Conservation (phyloP, 2,797 vertebrate genomes). For the Diceros bicornis region DNA sequence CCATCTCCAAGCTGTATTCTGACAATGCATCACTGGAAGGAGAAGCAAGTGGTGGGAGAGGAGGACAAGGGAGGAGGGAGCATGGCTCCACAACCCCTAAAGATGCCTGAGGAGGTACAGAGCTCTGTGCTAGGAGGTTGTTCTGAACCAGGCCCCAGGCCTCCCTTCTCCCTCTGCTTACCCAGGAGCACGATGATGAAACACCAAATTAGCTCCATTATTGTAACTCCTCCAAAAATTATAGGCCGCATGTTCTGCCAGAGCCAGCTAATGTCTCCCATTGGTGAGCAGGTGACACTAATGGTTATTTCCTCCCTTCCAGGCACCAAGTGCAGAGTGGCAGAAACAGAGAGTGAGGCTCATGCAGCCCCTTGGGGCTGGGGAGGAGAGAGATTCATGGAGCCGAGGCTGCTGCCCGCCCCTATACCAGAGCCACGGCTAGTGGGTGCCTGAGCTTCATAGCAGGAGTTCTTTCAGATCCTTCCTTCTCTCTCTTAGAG, state of each 20-base stretch:
- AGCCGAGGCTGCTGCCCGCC: neutral
- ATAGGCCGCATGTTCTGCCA: slow-evolving; percentile 18
- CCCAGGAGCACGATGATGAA: slow-evolving; percentile 10
- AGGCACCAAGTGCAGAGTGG: neutral
- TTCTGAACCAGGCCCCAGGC: neutral
- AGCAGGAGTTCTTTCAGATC: neutral
- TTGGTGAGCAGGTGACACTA: slow-evolving; percentile 51
- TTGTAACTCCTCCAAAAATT: slow-evolving; percentile 77
- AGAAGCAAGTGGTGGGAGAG: neutral
- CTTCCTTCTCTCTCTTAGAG: neutral
- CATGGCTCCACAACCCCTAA: neutral
- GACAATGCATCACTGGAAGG: neutral
- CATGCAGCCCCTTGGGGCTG: neutral
- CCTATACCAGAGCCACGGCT: fast-evolving
- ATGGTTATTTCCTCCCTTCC: slow-evolving; percentile 59
- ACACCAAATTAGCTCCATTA: slow-evolving; percentile 70
- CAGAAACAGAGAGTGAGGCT: neutral
- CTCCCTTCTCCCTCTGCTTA: neutral
- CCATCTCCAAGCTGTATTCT: neutral
- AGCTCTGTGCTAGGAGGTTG: neutral
- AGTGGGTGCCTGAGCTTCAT: neutral
- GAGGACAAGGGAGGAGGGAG: too few species aligned
- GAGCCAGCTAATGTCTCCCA: slow-evolving; percentile 47
- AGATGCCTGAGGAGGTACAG: neutral
- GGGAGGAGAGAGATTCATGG: neutral